phyloP scores from a whole-genome alignment of 2,797 vertebrate species.

The Avahi laniger region DNA sequence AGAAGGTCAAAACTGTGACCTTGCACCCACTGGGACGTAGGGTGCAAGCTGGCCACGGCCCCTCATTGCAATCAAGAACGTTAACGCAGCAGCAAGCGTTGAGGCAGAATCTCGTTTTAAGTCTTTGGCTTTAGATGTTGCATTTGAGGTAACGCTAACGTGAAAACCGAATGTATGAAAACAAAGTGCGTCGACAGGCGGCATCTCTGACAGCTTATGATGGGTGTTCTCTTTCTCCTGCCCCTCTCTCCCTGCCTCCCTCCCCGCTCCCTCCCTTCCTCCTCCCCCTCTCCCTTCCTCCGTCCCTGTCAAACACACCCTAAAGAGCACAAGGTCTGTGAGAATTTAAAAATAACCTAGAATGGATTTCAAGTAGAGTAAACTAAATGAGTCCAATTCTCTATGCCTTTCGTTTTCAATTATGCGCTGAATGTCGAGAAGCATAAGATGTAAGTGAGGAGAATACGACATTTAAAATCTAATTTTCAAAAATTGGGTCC shows the following conservation, averaged over 20 bases:
- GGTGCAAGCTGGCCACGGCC: neutral
- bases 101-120: neutral
- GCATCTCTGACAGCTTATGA: neutral
- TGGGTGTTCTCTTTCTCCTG: neutral
- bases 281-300: no score
- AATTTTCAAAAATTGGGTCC: constrained; percentile 69
- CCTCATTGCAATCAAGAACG: neutral
- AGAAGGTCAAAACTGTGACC: neutral
- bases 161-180: neutral
- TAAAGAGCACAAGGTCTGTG: constrained; percentile 10
- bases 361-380: constrained; percentile 44
- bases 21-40: neutral
- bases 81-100: neutral
- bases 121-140: neutral
- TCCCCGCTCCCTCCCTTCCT: neutral
- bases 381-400: constrained; percentile 71
- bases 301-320: neutral
- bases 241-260: neutral
- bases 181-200: neutral
- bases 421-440: constrained; percentile 45
- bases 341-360: constrained; percentile 68
- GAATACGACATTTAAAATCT: constrained; percentile 64
- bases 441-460: neutral
- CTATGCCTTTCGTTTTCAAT: constrained; percentile 72
- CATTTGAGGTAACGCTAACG: neutral